Evolutionary conservation across 2,888 invertebrate species (phyloP).

Genomic region (Chironomus riparius): DNA sequence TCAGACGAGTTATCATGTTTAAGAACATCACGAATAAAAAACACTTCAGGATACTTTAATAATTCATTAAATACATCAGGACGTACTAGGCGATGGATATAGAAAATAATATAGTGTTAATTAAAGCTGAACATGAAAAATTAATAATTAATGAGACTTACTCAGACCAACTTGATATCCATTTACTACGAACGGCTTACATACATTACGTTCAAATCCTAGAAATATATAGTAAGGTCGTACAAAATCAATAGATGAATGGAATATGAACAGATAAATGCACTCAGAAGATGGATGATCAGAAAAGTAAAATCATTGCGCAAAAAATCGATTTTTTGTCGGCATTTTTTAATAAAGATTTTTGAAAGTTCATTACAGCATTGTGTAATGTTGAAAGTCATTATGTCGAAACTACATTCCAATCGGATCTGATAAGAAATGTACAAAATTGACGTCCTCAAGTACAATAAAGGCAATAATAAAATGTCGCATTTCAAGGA

Average conservation of each 20-base stretch:
- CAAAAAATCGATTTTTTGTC: constrained; percentile 3
- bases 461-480: background rate
- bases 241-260: background rate
- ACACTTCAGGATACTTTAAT: constrained; percentile 71
- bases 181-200: constrained; percentile 79
- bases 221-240: constrained; percentile 29
- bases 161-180: constrained; percentile 80
- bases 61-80: constrained; percentile 76
- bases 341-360: background rate
- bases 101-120: background rate
- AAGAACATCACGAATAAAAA: constrained; percentile 40
- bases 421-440: background rate
- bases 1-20: constrained; percentile 1
- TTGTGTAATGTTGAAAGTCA: no score
- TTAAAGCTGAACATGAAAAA: no score
- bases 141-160: background rate
- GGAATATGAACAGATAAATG: background rate
- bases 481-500: background rate
- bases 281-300: no score
- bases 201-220: constrained; percentile 70
- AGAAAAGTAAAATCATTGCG: constrained; percentile 2
- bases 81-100: constrained; percentile 43
- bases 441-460: background rate
- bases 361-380: no score
- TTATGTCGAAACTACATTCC: background rate